phyloP scores from a whole-genome alignment of 2,113 vertebrate genomes.

The Oncorhynchus kisutch region DNA sequence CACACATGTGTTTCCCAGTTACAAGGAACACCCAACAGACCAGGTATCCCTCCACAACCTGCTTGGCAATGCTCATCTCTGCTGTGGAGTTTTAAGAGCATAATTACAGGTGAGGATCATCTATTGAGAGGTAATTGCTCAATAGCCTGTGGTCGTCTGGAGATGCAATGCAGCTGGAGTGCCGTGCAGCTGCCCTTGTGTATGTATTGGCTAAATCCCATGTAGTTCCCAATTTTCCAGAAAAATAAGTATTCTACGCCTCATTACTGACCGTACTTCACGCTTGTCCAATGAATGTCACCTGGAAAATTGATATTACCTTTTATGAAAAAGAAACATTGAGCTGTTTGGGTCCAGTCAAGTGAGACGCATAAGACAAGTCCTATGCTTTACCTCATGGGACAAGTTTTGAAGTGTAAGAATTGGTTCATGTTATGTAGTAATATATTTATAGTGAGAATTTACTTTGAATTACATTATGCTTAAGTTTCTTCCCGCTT shows the following conservation, averaged over 20 bases:
- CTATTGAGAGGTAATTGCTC: background rate
- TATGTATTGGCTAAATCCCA: background rate
- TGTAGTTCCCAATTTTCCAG: background rate
- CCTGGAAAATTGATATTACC: background rate
- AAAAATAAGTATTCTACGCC: background rate
- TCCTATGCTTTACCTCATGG: background rate
- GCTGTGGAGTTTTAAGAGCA: background rate
- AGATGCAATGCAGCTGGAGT: background rate
- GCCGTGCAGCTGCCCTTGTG: background rate
- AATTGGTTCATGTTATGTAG: too few species aligned
- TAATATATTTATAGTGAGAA: too few species aligned
- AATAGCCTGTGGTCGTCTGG: too few species aligned
- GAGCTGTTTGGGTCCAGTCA: background rate
- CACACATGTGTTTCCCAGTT: background rate
- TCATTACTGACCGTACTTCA: background rate
- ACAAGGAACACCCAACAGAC: too few species aligned
- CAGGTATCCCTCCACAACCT: too few species aligned
- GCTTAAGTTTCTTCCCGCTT: too few species aligned
- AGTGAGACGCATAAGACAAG: background rate
- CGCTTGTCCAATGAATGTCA: background rate
- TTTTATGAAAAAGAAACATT: background rate
- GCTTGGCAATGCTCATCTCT: background rate
- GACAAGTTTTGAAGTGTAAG: background rate
- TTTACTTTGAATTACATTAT: too few species aligned
- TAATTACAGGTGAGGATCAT: background rate